Conservation (phyloP, 2,797 vertebrate species). For the Cacajao melanocephalus region DNA sequence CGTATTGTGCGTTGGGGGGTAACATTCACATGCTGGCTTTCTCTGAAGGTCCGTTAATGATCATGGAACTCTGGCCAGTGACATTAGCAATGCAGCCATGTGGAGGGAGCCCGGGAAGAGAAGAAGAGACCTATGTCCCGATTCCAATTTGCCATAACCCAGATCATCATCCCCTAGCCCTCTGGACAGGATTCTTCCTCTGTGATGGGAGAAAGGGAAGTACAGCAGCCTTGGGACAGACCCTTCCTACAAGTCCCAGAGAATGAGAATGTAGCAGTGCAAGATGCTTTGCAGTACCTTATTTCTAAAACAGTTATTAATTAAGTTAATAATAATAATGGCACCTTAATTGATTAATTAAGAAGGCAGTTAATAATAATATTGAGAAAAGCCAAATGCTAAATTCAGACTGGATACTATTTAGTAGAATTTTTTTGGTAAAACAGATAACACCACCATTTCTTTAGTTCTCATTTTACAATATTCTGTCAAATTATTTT, state of each 20-base stretch:
- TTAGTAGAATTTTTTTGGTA: not conserved
- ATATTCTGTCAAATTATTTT: constrained; percentile 10
- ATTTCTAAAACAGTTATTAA: not conserved
- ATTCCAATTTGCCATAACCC: not conserved
- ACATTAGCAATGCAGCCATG: not conserved
- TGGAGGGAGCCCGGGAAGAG: not conserved
- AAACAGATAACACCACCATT: not conserved
- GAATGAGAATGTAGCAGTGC: not conserved
- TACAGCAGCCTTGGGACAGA: not conserved
- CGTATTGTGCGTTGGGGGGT: not conserved
- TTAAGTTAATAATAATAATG: not conserved
- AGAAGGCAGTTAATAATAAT: constrained; percentile 15
- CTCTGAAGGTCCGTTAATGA: not conserved
- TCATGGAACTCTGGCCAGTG: not conserved
- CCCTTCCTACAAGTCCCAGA: not conserved
- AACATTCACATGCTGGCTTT: not conserved
- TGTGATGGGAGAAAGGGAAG: not conserved
- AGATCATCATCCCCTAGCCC: not conserved
- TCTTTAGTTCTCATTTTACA: not conserved
- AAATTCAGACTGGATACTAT: not conserved
- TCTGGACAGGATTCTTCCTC: not conserved
- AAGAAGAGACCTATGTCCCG: not conserved
- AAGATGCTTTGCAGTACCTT: not conserved
- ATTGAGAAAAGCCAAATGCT: not conserved
- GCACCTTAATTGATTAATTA: constrained; percentile 15